These are phyloP conservation scores for Rhadinocentrus ornatus DNA, from an alignment of 2,797 vertebrate genomes.

Conservation along the genomic window DNA sequence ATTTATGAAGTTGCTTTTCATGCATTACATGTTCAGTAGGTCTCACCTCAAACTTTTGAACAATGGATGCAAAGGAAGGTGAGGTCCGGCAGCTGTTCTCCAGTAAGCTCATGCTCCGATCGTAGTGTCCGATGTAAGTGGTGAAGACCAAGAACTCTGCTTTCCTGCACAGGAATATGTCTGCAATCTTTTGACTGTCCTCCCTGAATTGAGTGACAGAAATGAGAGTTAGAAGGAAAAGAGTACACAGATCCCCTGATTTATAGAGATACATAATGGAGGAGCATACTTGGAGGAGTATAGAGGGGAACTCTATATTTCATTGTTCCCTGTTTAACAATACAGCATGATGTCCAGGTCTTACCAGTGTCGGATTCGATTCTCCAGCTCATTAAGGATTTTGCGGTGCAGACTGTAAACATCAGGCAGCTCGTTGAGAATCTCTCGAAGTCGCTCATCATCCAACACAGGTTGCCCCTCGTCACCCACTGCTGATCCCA, in stretches of 20 bases:
- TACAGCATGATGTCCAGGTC: neutral
- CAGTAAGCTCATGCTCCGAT: slow-evolving; percentile 88
- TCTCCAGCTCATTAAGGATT: slow-evolving; percentile 88
- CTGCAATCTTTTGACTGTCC: slow-evolving; percentile 89
- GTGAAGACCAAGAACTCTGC: slow-evolving; percentile 88
- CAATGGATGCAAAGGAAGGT: slow-evolving; percentile 80
- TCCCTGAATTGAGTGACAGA: slow-evolving; percentile 80
- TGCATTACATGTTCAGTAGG: neutral
- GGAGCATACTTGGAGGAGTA: neutral
- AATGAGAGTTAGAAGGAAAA: slow-evolving; percentile 1
- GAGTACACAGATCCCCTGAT: neutral
- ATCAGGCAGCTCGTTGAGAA: slow-evolving; percentile 89
- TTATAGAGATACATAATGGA: slow-evolving; percentile 7
- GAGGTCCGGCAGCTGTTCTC: slow-evolving; percentile 85
- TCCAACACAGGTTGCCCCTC: slow-evolving; percentile 80
- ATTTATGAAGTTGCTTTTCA: too few relatives aligned
- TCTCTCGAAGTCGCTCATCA: slow-evolving; percentile 85
- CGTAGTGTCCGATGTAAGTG: slow-evolving; percentile 90
- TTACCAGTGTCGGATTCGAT: slow-evolving; percentile 89
- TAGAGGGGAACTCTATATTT: neutral
- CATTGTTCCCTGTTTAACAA: slow-evolving; percentile 3
- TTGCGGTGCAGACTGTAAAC: slow-evolving; percentile 88
- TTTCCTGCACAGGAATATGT: slow-evolving; percentile 89
- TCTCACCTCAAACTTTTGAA: slow-evolving; percentile 90
- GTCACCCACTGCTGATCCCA: slow-evolving; percentile 80